phyloP scores from a whole-genome alignment of 2,113 vertebrate genomes.

The Rhagologus leucostigma region DNA sequence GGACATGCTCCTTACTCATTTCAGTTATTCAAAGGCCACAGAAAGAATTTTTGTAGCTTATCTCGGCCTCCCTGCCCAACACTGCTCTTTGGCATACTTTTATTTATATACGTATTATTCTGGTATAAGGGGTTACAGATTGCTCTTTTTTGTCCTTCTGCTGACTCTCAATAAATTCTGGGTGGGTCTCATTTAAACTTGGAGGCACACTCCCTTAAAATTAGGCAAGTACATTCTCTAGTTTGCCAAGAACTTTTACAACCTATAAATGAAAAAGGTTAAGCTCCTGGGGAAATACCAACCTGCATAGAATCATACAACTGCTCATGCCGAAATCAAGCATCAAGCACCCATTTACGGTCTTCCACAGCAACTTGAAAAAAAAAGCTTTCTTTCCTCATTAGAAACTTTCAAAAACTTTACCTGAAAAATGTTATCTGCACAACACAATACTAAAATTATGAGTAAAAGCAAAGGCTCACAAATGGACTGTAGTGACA shows the following conservation, averaged over 20 bases:
- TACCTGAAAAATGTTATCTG: neutral
- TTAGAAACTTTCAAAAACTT: neutral
- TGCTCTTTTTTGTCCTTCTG: neutral
- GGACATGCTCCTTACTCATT: neutral
- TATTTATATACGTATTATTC: neutral
- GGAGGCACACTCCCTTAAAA: neutral
- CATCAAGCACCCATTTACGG: neutral
- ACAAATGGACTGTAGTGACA: neutral
- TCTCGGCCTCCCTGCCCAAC: neutral
- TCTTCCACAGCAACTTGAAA: neutral
- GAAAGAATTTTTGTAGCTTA: neutral
- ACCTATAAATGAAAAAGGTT: neutral
- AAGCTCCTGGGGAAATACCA: neutral
- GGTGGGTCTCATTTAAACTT: neutral
- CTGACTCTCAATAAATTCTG: neutral
- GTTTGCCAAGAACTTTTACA: neutral
- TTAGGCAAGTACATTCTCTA: neutral
- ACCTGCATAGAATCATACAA: rapidly evolving
- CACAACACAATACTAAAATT: neutral
- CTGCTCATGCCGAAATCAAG: neutral
- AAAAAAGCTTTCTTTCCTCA: neutral
- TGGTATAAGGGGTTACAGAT: neutral
- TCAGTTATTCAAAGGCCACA: conserved; percentile 34
- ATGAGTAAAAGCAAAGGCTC: neutral
- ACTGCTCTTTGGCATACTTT: neutral